Evolutionary conservation across 2,113 vertebrate genomes (phyloP).

Genomic region (Pygoscelis antarcticus): DNA sequence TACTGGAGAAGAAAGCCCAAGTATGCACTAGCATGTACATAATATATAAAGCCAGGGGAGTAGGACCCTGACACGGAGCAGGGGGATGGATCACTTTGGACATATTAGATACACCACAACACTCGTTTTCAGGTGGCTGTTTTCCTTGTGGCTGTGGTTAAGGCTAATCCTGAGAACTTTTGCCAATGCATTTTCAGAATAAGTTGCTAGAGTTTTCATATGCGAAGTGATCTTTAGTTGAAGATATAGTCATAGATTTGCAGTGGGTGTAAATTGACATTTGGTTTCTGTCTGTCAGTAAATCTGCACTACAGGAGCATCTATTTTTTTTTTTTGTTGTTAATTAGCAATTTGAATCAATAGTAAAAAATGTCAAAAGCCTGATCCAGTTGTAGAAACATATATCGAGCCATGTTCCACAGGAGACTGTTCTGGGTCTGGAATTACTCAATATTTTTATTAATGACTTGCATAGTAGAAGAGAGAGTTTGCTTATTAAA

Average conservation of each 20-base stretch:
- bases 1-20: background rate
- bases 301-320: background rate
- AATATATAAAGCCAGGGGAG: background rate
- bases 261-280: background rate
- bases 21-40: too few relatives aligned
- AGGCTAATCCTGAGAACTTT: background rate
- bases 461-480: background rate
- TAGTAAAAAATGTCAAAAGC: background rate
- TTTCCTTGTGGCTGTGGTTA: background rate
- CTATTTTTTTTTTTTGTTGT: background rate
- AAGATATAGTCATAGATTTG: background rate
- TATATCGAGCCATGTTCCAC: background rate
- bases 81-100: background rate
- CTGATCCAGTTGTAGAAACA: background rate
- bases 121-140: background rate
- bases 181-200: background rate
- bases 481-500: background rate
- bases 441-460: background rate
- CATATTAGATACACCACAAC: background rate
- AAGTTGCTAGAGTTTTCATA: background rate
- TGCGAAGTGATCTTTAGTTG: background rate
- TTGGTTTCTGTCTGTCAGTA: background rate
- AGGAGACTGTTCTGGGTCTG: background rate
- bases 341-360: conserved; percentile 2
- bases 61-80: background rate